phyloP scores from a whole-genome alignment of 2,113 vertebrate species.

The Cyprinodon tularosa region DNA sequence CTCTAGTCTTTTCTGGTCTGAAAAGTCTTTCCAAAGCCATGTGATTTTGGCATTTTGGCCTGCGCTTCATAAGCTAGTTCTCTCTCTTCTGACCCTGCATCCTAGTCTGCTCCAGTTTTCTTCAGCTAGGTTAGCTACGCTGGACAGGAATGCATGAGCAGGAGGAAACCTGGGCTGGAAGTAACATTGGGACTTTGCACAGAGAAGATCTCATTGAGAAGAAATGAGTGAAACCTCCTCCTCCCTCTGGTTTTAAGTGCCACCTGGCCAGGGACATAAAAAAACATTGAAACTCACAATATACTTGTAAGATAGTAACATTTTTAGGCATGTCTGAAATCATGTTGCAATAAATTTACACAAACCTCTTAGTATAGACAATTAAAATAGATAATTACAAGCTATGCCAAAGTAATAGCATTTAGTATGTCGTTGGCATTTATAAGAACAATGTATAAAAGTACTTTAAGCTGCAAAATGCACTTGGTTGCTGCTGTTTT shows the following conservation, averaged over 20 bases:
- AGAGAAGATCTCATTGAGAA: constrained; percentile 25
- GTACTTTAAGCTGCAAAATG: constrained; percentile 37
- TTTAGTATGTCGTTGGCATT: constrained; percentile 14
- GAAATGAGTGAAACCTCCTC: constrained; percentile 25
- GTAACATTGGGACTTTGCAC: constrained; percentile 34
- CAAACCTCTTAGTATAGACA: background rate
- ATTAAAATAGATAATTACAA: constrained; percentile 12
- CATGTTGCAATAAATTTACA: constrained; percentile 4
- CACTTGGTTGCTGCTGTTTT: constrained; percentile 53
- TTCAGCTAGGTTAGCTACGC: constrained; percentile 29
- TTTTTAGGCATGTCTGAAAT: constrained; percentile 18
- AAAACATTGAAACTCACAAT: background rate
- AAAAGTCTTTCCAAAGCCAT: constrained; percentile 15
- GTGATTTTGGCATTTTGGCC: constrained; percentile 31
- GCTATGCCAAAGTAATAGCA: constrained; percentile 43
- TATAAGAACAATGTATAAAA: constrained; percentile 9
- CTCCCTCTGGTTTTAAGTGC: background rate
- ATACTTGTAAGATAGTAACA: constrained; percentile 3
- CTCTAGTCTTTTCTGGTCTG: constrained; percentile 44
- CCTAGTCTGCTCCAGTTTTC: constrained; percentile 19
- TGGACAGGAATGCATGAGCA: constrained; percentile 28
- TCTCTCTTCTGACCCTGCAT: constrained; percentile 6
- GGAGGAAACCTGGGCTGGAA: constrained; percentile 30
- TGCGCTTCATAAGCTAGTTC: constrained; percentile 41
- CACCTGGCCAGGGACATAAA: constrained; percentile 8